These are phyloP conservation scores for Xyliphius kryptos DNA, from an alignment of 2,113 vertebrate genomes.

Conservation along the genomic window DNA sequence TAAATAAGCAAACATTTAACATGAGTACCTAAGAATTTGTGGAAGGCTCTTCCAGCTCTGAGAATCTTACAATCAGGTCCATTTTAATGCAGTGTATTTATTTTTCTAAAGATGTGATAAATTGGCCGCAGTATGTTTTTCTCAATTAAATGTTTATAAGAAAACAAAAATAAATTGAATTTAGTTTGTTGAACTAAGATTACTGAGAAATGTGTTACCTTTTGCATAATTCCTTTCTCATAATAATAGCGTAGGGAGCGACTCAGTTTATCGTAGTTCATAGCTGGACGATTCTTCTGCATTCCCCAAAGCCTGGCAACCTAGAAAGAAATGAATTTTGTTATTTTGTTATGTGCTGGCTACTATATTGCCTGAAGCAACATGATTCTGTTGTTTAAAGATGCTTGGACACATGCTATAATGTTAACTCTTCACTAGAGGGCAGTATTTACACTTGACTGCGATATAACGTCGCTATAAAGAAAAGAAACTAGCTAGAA, in stretches of 20 bases:
- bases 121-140: no score
- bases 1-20: no score
- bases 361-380: no score
- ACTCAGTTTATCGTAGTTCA: conserved; percentile 98
- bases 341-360: no score
- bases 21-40: no score
- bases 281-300: conserved; percentile 98
- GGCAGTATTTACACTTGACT: conserved; percentile 17
- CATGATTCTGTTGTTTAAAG: background rate
- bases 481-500: no score
- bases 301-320: conserved; percentile 97
- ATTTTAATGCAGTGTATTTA: no score
- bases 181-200: background rate
- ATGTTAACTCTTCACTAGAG: conserved; percentile 22
- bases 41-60: no score
- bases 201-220: conserved; percentile 69
- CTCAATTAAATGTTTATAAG: no score
- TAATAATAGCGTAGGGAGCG: conserved; percentile 96
- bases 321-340: conserved; percentile 54
- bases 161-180: background rate
- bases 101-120: no score
- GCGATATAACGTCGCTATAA: background rate
- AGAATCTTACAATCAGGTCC: no score
- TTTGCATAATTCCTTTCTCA: conserved; percentile 99
- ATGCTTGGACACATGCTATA: background rate